phyloP scores from a whole-genome alignment of 2,888 invertebrate species.

The Drosophila crucigera region DNA sequence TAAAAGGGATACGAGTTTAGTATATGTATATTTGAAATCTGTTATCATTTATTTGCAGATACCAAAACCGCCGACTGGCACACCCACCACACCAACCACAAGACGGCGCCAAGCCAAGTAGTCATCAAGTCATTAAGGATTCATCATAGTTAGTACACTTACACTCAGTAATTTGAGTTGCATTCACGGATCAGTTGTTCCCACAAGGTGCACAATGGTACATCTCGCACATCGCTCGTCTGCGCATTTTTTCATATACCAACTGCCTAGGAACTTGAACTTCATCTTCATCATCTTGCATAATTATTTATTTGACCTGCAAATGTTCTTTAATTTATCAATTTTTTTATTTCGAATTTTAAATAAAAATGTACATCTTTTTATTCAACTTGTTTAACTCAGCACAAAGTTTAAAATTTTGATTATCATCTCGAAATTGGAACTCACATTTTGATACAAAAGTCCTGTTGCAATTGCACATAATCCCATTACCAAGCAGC shows the following conservation, averaged over 20 bases:
- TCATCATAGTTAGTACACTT: constrained; percentile 53
- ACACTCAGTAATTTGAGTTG: constrained; percentile 11
- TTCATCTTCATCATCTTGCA: constrained; percentile 22
- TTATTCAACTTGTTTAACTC: neutral
- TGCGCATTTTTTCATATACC: constrained; percentile 22
- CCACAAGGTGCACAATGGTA: constrained; percentile 1
- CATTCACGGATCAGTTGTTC: constrained; percentile 2
- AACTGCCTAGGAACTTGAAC: constrained; percentile 31
- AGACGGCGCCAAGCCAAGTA: constrained; percentile 80
- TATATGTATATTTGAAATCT: neutral
- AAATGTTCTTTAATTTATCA: constrained; percentile 27
- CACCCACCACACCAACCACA: constrained; percentile 83
- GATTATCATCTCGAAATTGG: neutral
- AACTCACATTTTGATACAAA: constrained; percentile 43
- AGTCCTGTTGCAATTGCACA: constrained; percentile 22
- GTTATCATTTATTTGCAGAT: constrained; percentile 61
- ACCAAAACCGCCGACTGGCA: constrained; percentile 83
- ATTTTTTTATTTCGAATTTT: constrained; percentile 29
- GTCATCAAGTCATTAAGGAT: constrained; percentile 46
- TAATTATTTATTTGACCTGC: constrained; percentile 19
- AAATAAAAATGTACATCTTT: constrained; percentile 51
- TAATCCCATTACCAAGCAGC: neutral
- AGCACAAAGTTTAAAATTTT: constrained; percentile 1
- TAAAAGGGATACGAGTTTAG: accelerated
- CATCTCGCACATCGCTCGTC: constrained; percentile 1